Percentiles rank a stretch among this genome's conserved stretches.
Conservation (phyloP, 2,888 invertebrate species). For the Zonitis immaculata region DNA sequence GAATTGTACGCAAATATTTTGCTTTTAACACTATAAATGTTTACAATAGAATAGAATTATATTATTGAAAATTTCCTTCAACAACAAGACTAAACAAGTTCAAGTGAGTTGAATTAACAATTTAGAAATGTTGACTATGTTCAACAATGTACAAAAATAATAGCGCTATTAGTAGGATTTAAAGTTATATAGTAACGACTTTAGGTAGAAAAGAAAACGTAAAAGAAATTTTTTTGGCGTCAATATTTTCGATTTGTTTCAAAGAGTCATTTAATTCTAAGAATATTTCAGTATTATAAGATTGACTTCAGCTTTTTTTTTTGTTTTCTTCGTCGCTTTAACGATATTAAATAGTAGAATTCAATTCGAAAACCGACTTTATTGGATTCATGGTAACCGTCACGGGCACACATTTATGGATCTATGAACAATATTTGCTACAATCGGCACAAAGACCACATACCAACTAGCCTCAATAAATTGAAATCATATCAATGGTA, state of each 20-base stretch:
- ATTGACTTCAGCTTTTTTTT: not conserved
- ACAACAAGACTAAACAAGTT: not conserved
- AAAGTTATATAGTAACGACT: not conserved
- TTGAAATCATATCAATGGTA: slow-evolving; percentile 3
- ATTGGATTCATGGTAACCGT: not conserved
- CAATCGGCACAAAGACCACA: not conserved
- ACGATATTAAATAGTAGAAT: not conserved
- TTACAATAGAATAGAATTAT: not conserved
- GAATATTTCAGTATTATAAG: not conserved
- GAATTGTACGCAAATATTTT: not conserved
- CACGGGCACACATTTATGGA: not conserved
- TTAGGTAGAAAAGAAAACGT: not conserved
- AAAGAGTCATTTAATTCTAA: no score
- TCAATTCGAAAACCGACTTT: not conserved
- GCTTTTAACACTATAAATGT: not conserved
- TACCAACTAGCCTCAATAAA: slow-evolving; percentile 7
- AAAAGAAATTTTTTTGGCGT: no score
- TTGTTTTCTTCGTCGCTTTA: no score
- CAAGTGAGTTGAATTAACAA: not conserved
- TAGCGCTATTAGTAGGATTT: no score
- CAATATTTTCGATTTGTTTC: no score
- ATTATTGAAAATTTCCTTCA: not conserved
- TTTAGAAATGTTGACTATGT: not conserved
- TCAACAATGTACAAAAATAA: not conserved
- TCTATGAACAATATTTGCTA: not conserved